Percentiles rank a stretch among this genome's conserved stretches.
Conservation (phyloP, 2,888 invertebrate genomes). For the Trissonchulus latispiculum region DNA sequence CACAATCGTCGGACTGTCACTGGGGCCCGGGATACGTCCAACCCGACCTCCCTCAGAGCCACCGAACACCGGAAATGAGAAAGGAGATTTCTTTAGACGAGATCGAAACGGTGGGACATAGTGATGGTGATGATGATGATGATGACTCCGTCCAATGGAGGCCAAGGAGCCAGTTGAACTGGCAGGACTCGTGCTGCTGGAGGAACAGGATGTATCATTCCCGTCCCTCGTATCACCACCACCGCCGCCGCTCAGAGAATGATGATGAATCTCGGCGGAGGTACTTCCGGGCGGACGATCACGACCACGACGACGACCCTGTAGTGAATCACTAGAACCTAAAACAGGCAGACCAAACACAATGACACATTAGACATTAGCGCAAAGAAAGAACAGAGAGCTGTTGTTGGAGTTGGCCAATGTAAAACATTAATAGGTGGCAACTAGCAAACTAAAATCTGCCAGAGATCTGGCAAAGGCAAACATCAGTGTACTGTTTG, state of each 20-base stretch:
- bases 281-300: constrained; percentile 2
- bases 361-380: too few species aligned
- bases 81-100: background rate
- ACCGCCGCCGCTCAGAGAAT: background rate
- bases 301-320: background rate
- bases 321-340: background rate
- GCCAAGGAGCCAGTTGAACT: background rate
- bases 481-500: too few species aligned
- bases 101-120: background rate
- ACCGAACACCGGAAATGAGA: background rate
- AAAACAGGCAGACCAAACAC: too few species aligned
- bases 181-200: background rate
- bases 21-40: background rate
- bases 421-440: too few species aligned
- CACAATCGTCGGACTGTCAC: background rate
- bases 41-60: background rate
- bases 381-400: too few species aligned
- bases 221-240: background rate
- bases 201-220: background rate
- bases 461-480: too few species aligned
- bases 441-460: too few species aligned
- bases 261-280: constrained; percentile 15
- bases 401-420: too few species aligned
- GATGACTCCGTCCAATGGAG: background rate
- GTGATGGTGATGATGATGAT: too few species aligned